These are phyloP conservation scores for Ophiodon elongatus DNA, from an alignment of 2,113 vertebrate species.

Conservation along the genomic window DNA sequence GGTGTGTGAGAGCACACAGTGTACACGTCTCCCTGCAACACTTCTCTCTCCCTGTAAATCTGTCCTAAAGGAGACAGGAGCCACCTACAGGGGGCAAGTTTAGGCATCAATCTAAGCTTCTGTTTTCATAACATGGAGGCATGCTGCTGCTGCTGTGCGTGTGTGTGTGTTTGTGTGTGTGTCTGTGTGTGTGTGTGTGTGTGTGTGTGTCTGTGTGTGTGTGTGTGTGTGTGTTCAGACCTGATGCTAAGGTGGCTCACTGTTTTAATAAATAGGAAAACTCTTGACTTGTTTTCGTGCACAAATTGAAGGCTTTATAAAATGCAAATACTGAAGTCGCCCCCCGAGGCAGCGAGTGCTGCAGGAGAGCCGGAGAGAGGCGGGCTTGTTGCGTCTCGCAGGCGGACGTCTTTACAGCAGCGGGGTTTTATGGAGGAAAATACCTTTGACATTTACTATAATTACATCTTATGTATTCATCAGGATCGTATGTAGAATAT, in stretches of 20 bases:
- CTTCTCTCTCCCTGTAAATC: background rate
- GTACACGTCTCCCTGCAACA: constrained; percentile 12
- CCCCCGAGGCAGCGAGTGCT: background rate
- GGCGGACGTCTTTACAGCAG: constrained; percentile 25
- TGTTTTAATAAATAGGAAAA: constrained; percentile 16
- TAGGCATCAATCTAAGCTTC: constrained; percentile 51
- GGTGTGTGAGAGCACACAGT: constrained; percentile 17
- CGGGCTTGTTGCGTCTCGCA: constrained; percentile 65
- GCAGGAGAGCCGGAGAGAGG: background rate
- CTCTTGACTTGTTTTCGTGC: background rate
- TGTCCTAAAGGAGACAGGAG: constrained; percentile 1
- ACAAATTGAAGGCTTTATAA: background rate
- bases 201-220: background rate
- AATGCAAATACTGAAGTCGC: background rate
- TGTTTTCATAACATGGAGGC: constrained; percentile 54
- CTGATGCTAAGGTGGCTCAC: background rate
- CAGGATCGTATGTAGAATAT: background rate
- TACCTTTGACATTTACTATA: background rate
- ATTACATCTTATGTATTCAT: background rate
- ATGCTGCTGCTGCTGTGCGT: background rate
- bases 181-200: background rate
- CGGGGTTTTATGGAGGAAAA: background rate
- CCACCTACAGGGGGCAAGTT: constrained; percentile 35
- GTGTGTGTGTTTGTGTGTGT: constrained; percentile 7
- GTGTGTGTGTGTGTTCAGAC: background rate